phyloP scores from a whole-genome alignment of 2,113 vertebrate genomes.

The Hylia prasina region DNA sequence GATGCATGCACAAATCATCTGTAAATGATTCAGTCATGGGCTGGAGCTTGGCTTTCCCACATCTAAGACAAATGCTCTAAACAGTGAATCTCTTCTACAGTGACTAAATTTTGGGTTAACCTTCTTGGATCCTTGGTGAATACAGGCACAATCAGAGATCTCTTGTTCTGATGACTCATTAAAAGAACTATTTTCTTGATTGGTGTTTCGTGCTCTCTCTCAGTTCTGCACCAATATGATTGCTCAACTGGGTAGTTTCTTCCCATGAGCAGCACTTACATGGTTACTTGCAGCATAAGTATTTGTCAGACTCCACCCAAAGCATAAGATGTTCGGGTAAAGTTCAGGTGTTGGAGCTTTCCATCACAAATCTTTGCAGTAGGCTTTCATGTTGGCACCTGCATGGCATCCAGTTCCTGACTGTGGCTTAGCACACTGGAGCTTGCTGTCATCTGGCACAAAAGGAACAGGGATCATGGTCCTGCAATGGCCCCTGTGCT shows the following conservation, averaged over 20 bases:
- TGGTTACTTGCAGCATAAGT: not conserved
- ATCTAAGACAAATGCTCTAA: not conserved
- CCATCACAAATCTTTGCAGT: not conserved
- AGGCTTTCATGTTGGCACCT: not conserved
- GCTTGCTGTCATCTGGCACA: not conserved
- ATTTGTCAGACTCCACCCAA: not conserved
- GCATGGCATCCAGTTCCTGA: fast-evolving
- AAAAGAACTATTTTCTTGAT: not conserved
- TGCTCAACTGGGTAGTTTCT: not conserved
- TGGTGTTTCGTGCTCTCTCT: fast-evolving
- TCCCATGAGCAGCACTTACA: fast-evolving
- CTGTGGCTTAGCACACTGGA: fast-evolving
- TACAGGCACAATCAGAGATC: not conserved
- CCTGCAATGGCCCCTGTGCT: fast-evolving
- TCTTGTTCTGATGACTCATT: not conserved
- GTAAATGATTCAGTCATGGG: not conserved
- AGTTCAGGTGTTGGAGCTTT: not conserved
- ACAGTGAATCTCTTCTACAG: not conserved
- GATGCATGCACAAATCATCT: not conserved
- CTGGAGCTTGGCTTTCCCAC: slow-evolving; percentile 12
- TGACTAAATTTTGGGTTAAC: not conserved
- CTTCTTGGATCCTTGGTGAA: not conserved
- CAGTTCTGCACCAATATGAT: not conserved
- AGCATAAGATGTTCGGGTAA: not conserved
- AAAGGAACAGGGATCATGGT: fast-evolving